phyloP scores from a whole-genome alignment of 1,140 invertebrate species.

The Eumeta japonica region DNA sequence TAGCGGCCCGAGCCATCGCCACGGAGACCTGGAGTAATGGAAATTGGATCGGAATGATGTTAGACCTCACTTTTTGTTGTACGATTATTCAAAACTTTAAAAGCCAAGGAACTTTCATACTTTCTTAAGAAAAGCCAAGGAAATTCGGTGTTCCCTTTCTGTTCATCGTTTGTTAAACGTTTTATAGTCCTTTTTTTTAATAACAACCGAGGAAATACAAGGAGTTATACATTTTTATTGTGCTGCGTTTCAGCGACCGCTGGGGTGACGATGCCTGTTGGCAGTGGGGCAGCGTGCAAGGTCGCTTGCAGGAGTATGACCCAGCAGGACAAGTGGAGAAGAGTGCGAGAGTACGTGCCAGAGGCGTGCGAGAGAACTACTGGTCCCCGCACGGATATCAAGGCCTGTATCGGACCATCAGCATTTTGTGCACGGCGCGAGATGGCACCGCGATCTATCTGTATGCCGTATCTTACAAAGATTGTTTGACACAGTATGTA shows the following conservation, averaged over 20 bases:
- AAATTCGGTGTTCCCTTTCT: neutral
- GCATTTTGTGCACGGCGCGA: conserved; percentile 27
- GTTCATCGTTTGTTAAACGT: neutral
- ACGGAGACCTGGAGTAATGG: conserved; percentile 54
- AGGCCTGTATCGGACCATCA: conserved; percentile 27
- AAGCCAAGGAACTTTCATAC: no score
- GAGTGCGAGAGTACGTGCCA: conserved; percentile 45
- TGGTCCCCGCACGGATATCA: conserved; percentile 21
- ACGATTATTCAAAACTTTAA: no score
- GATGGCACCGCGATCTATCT: conserved; percentile 50
- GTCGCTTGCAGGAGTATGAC: conserved; percentile 25
- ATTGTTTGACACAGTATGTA: conserved; percentile 50
- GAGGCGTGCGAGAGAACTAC: conserved; percentile 50
- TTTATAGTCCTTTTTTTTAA: neutral
- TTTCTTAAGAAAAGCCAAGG: neutral
- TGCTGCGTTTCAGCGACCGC: conserved; percentile 19
- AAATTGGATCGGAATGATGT: conserved; percentile 38
- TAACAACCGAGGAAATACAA: no score
- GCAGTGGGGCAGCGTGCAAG: conserved; percentile 37
- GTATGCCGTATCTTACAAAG: conserved; percentile 31
- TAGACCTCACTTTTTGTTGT: no score
- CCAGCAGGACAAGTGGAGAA: conserved; percentile 19
- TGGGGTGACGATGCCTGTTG: conserved; percentile 28
- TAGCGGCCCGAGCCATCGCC: conserved; percentile 58
- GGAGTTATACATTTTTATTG: conserved; percentile 2